Evolutionary conservation across 2,797 vertebrate species (phyloP), one percentile per base, ranked within the genome.

Genomic region (Passerculus sandwichensis): DNA sequence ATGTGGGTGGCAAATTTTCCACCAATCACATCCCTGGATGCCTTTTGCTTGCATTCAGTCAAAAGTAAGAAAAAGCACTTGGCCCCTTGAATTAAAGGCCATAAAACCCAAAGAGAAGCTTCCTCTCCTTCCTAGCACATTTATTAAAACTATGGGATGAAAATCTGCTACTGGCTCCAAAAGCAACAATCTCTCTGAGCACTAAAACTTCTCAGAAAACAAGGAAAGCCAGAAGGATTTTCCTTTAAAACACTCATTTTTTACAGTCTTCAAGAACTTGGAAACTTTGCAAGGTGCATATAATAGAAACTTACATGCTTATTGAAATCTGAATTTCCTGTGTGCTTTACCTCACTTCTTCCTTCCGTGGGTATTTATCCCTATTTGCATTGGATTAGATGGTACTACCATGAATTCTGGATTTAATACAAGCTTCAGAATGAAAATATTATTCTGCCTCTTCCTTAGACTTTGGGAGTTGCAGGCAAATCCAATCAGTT

Each of bases 111-210:
- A 57, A 60, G 40, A 61, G 47, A 93, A 80, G 51, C 30, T 50
- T 53, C 13, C 3, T 74, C 45, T 74, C 40, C 38, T 47, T 87
- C 67, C 65, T 48, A 80, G 50, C 17, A 78, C 17, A 65, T 38
- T 61, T 45, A 65, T 85, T 40, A 83, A 72, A 92, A 69, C 22
- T 30, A 29, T 6, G 18, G 42, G 70, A 91, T 59, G n/a, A 92
- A 91, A 91, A 89, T 32, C 42, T 85, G 47, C n/a, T 42, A 51
- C 61, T 56, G 51, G 50, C 12, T 95, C 86, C 89, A 86, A 91
- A 18, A 78, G 45, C 61, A 85, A 77, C 65, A 93, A 65, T 27
- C 59, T 44, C 50, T 32, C 30, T 27, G 30, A 91, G 54, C 42
- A 80, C 34, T 72, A 40, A 78, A 79, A 83, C 54, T 50, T 80